Conservation (phyloP, 2,797 vertebrate genomes). For the Gambusia yucatana region DNA sequence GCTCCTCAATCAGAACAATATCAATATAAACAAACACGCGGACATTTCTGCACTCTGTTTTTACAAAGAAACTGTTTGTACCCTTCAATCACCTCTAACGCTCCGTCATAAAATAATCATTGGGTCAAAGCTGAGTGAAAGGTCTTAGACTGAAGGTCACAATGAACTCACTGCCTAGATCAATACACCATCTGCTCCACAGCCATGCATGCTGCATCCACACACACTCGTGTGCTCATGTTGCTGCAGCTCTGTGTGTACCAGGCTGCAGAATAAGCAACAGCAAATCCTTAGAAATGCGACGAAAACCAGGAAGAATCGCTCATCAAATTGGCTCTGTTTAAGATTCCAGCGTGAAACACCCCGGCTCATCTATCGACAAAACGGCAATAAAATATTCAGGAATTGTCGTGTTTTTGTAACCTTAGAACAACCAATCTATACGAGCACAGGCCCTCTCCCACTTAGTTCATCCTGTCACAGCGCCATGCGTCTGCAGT, state of each 20-base stretch:
- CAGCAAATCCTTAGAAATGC: not conserved
- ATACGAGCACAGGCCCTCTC: not conserved
- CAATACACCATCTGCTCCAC: conserved; percentile 36
- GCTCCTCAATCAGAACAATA: not conserved
- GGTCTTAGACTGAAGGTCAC: conserved; percentile 16
- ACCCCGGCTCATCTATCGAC: not conserved
- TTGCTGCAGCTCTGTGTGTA: not conserved
- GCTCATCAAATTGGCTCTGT: conserved; percentile 2
- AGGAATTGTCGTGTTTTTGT: conserved; percentile 1
- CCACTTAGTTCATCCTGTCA: not conserved
- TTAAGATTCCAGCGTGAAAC: not conserved
- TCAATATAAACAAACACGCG: not conserved
- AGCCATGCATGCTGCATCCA: conserved; percentile 2
- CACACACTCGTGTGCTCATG: not conserved
- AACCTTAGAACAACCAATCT: conserved; percentile 5
- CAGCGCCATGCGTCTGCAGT: not conserved
- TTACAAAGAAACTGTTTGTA: not conserved
- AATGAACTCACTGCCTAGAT: conserved; percentile 15
- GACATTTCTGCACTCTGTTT: not conserved
- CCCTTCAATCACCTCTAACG: not conserved
- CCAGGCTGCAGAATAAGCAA: not conserved
- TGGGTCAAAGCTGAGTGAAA: conserved; percentile 8
- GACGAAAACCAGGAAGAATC: not conserved
- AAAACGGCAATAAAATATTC: conserved; percentile 10
- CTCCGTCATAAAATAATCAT: not conserved